Evolutionary conservation across 2,888 invertebrate species (phyloP).

Genomic region (Ecdyonurus torrentis): DNA sequence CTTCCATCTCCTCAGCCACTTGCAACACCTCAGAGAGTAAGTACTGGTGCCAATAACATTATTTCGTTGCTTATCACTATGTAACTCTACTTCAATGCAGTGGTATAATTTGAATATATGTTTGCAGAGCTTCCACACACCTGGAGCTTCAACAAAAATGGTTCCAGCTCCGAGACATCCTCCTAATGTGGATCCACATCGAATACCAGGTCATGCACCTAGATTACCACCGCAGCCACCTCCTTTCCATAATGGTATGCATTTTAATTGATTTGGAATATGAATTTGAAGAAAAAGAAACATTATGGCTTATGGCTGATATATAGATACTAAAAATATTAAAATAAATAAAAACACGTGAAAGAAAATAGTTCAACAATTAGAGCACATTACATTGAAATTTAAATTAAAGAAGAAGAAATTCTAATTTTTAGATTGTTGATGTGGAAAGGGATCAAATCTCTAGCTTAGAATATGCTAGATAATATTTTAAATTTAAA

Average conservation of each 20-base stretch:
- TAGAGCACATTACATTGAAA: no score
- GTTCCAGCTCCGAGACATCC: slow-evolving; percentile 22
- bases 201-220: slow-evolving; percentile 19
- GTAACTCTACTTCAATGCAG: background rate
- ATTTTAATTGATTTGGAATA: background rate
- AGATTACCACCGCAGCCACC: slow-evolving; percentile 14
- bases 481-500: background rate
- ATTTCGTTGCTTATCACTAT: background rate
- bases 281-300: no score
- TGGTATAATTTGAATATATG: no score
- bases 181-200: slow-evolving; percentile 21
- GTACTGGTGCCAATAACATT: slow-evolving; percentile 9
- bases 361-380: no score
- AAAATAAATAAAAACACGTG: no score
- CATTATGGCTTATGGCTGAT: no score
- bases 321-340: no score
- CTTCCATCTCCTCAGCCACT: slow-evolving; percentile 14
- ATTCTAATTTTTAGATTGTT: no score
- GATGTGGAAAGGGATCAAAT: background rate
- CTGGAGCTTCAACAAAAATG: slow-evolving; percentile 15
- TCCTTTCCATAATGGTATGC: slow-evolving; percentile 24
- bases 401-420: no score
- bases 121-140: slow-evolving; percentile 13
- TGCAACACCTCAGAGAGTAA: slow-evolving; percentile 16
- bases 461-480: no score